Conservation (phyloP, 2,797 vertebrate genomes). For the Rousettus madagascariensis region DNA sequence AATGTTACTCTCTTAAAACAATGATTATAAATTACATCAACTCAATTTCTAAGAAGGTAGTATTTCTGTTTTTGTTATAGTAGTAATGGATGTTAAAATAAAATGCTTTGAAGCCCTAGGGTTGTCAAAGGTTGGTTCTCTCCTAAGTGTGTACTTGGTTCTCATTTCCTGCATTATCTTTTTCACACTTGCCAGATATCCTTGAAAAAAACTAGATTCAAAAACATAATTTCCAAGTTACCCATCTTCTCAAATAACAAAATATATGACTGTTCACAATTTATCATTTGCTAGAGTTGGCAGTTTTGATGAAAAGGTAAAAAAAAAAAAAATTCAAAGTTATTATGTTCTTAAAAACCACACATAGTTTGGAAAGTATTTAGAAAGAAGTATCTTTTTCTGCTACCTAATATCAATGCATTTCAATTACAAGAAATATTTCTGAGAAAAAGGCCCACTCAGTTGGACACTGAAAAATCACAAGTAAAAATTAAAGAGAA, state of each 20-base stretch:
- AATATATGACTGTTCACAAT: neutral
- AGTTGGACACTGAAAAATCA: neutral
- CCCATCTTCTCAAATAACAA: neutral
- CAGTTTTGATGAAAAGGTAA: neutral
- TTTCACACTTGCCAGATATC: neutral
- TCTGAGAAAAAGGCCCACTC: neutral
- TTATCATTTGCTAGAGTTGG: constrained; percentile 6
- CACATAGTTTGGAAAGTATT: neutral
- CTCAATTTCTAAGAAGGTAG: neutral
- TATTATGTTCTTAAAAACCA: neutral
- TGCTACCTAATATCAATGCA: neutral
- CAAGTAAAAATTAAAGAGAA: neutral
- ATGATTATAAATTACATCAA: neutral
- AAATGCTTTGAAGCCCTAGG: neutral
- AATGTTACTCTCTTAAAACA: neutral
- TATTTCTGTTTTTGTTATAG: neutral
- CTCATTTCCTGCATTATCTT: neutral
- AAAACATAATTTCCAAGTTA: constrained; percentile 21
- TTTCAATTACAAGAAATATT: constrained; percentile 11
- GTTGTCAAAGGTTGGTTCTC: neutral
- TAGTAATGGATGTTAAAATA: neutral
- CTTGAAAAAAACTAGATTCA: neutral
- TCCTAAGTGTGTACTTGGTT: neutral
- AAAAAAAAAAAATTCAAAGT: neutral
- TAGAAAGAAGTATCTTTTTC: neutral